Conservation (phyloP, 2,113 vertebrate species). For the Larimichthys crocea region DNA sequence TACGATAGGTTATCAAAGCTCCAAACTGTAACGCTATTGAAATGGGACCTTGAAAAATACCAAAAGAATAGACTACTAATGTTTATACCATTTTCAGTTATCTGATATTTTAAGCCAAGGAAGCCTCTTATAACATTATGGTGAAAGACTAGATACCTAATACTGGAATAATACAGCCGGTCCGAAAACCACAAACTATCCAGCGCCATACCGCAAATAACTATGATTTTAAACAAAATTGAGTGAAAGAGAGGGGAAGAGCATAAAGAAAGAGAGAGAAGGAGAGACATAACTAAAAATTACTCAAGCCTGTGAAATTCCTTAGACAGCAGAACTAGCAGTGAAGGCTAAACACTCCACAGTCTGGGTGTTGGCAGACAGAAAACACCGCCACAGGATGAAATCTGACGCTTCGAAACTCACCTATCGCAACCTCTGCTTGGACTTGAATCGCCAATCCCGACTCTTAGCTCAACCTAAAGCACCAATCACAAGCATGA, state of each 20-base stretch:
- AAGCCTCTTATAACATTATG: slow-evolving; percentile 74
- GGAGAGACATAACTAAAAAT: slow-evolving; percentile 69
- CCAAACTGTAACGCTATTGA: slow-evolving; percentile 32
- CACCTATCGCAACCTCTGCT: slow-evolving; percentile 36
- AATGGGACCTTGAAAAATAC: slow-evolving; percentile 43
- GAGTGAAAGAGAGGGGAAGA: slow-evolving; percentile 38
- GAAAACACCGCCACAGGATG: slow-evolving; percentile 58
- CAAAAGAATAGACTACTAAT: slow-evolving; percentile 38
- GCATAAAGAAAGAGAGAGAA: slow-evolving; percentile 33
- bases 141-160: slow-evolving; percentile 71
- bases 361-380: slow-evolving; percentile 79
- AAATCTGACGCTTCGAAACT: slow-evolving; percentile 43
- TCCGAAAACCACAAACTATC: slow-evolving; percentile 67
- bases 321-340: slow-evolving; percentile 75
- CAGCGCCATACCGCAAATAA: slow-evolving; percentile 69
- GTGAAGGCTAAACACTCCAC: slow-evolving; percentile 75
- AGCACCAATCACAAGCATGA: slow-evolving; percentile 23
- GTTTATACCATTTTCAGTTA: slow-evolving; percentile 57
- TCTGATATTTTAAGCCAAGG: slow-evolving; percentile 61
- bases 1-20: background rate
- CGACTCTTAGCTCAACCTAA: background rate
- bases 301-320: slow-evolving; percentile 75
- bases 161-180: slow-evolving; percentile 72
- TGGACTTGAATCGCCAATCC: slow-evolving; percentile 49
- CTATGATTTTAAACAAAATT: slow-evolving; percentile 59